Conservation (phyloP, 2,888 invertebrate genomes). For the Ormyrus rosae region DNA sequence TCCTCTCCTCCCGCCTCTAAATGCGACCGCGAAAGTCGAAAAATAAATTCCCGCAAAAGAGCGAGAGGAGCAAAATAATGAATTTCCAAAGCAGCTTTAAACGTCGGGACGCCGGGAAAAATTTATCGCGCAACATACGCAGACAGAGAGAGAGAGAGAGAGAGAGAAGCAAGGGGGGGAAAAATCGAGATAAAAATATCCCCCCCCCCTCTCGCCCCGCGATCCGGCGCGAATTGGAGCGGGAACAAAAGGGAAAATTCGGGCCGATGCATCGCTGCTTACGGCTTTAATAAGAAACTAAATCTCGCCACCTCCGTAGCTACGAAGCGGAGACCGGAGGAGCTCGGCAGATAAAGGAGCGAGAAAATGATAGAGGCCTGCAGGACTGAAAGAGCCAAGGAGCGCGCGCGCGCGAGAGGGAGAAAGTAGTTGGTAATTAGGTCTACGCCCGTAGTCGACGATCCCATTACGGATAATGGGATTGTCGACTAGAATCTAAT, state of each 20-base stretch:
- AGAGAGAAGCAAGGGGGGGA: too few relatives aligned
- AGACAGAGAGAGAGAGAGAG: too few relatives aligned
- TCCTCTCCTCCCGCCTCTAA: too few relatives aligned
- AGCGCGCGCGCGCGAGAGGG: neutral
- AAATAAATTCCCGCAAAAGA: neutral
- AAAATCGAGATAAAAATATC: too few relatives aligned
- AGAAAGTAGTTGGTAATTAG: conserved; percentile 45
- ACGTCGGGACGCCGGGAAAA: conserved; percentile 8
- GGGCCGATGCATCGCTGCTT: conserved; percentile 4
- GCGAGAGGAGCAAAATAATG: neutral
- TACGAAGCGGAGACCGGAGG: too few relatives aligned
- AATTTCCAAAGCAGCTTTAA: conserved; percentile 30
- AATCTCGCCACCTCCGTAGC: neutral
- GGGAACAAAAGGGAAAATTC: neutral
- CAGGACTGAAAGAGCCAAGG: neutral
- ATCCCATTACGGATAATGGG: conserved; percentile 59
- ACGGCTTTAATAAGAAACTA: conserved; percentile 8
- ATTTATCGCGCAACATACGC: conserved; percentile 4
- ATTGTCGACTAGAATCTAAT: conserved; percentile 58
- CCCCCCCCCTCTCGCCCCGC: too few relatives aligned
- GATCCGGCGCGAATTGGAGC: too few relatives aligned
- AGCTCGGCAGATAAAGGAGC: neutral
- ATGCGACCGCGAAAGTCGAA: too few relatives aligned
- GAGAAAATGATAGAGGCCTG: conserved; percentile 3
- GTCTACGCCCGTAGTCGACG: conserved; percentile 50